A percentile compares a stretch with the other conserved stretches of the same genome.
These are phyloP conservation scores for Gibbula magus DNA, from an alignment of 2,888 invertebrate genomes.

Conservation along the genomic window DNA sequence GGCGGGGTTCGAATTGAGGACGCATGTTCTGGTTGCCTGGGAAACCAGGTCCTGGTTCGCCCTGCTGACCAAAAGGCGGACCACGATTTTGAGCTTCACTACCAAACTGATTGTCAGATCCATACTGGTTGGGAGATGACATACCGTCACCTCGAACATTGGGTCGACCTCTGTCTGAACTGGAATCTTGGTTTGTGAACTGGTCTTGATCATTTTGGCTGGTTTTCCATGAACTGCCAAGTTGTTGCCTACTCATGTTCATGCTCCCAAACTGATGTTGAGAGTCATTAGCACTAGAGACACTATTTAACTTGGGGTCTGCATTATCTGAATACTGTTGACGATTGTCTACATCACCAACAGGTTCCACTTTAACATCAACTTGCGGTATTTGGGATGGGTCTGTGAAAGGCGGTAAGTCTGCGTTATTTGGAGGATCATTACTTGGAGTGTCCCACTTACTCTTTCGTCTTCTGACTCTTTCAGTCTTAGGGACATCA, in stretches of 20 bases:
- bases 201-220: slow-evolving; percentile 17
- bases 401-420: not conserved
- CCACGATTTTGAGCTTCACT: not conserved
- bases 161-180: not conserved
- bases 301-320: not conserved
- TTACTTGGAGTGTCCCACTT: slow-evolving; percentile 55
- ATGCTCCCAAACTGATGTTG: not conserved
- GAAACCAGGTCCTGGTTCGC: slow-evolving; percentile 27
- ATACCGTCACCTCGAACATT: not conserved
- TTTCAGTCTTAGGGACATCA: slow-evolving; percentile 26
- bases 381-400: not conserved
- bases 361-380: slow-evolving; percentile 18
- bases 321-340: slow-evolving; percentile 23
- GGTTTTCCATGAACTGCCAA: not conserved
- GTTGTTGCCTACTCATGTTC: slow-evolving; percentile 5
- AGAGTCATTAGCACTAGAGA: not conserved
- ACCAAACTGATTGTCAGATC: slow-evolving; percentile 15
- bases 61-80: slow-evolving; percentile 14
- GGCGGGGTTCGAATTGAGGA: slow-evolving; percentile 31
- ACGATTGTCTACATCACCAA: not conserved
- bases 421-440: slow-evolving; percentile 11
- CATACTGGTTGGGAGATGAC: slow-evolving; percentile 3
- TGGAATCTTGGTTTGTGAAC: slow-evolving; percentile 1
- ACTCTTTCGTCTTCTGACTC: slow-evolving; percentile 50
- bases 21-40: slow-evolving; percentile 29